phyloP scores from a whole-genome alignment of 1,140 invertebrate genomes.

The Holcopasites calliopsidis region DNA sequence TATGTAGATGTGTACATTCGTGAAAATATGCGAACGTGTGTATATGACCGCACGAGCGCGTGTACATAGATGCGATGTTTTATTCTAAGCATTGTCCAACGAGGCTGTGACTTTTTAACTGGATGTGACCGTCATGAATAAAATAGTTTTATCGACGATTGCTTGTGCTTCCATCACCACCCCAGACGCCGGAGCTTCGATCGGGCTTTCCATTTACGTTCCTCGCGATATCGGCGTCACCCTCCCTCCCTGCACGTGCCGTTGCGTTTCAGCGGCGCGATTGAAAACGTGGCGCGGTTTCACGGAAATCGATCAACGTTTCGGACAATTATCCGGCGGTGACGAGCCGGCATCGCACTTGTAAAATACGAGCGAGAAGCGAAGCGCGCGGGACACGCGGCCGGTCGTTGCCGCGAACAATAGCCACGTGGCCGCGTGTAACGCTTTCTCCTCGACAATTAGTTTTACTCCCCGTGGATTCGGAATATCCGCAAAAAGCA shows the following conservation, averaged over 20 bases:
- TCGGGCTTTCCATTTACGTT: constrained; percentile 2
- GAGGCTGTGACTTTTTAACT: constrained; percentile 71
- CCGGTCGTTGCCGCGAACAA: constrained; percentile 25
- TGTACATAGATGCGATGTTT: constrained; percentile 46
- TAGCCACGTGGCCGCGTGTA: constrained; percentile 51
- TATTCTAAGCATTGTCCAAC: constrained; percentile 51
- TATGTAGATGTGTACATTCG: constrained; percentile 11
- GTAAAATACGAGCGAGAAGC: no score
- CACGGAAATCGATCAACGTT: no score
- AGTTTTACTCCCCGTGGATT: constrained; percentile 23
- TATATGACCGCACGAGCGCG: neutral
- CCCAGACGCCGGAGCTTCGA: constrained; percentile 18
- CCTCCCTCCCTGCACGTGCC: neutral
- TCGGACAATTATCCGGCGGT: no score
- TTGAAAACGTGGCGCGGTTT: no score
- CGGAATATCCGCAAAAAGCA: neutral
- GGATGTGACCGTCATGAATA: constrained; percentile 60
- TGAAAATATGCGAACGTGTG: constrained; percentile 26
- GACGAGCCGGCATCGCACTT: no score
- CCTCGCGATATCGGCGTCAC: neutral
- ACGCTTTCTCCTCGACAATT: constrained; percentile 40
- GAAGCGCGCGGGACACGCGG: no score
- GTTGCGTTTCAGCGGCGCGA: no score
- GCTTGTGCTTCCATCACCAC: constrained; percentile 8
- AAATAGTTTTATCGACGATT: constrained; percentile 56